Evolutionary conservation across 2,797 vertebrate genomes (phyloP).

Genomic region (Epinephelus awoara): DNA sequence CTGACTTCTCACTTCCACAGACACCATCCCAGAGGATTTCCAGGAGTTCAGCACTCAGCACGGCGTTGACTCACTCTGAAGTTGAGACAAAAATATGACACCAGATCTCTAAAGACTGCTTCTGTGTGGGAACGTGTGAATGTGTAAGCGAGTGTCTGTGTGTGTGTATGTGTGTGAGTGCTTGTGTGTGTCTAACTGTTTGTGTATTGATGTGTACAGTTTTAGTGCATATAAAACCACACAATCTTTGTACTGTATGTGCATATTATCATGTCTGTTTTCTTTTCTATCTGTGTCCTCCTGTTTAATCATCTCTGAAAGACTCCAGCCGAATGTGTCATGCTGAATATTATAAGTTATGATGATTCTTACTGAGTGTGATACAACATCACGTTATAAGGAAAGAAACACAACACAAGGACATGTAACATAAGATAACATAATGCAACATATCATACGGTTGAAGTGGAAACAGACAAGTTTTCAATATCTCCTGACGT

Average conservation of each 20-base stretch:
- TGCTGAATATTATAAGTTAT: conserved; percentile 48
- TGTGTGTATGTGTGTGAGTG: neutral
- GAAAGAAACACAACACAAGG: neutral
- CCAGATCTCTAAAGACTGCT: conserved; percentile 43
- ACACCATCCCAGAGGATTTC: conserved; percentile 98
- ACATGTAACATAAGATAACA: neutral
- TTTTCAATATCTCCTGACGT: no score
- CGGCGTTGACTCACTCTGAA: conserved; percentile 87
- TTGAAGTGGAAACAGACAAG: no score
- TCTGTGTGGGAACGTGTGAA: conserved; percentile 33
- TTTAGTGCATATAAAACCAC: conserved; percentile 53
- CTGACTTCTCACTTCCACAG: conserved; percentile 80
- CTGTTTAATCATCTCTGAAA: conserved; percentile 38
- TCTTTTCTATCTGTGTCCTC: conserved; percentile 2
- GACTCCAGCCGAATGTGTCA: conserved; percentile 14
- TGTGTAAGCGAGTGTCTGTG: conserved; percentile 5
- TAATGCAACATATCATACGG: neutral
- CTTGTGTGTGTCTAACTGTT: conserved; percentile 18
- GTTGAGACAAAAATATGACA: conserved; percentile 23
- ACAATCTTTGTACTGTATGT: conserved; percentile 66
- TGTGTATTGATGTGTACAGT: conserved; percentile 59
- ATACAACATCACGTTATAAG: neutral
- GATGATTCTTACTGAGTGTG: conserved; percentile 15
- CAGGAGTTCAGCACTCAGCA: conserved; percentile 97
- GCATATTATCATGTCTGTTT: conserved; percentile 33